Base-by-base conservation (phyloP, 1,140 invertebrate species). In the Aphelenchoides avenae region DNA sequence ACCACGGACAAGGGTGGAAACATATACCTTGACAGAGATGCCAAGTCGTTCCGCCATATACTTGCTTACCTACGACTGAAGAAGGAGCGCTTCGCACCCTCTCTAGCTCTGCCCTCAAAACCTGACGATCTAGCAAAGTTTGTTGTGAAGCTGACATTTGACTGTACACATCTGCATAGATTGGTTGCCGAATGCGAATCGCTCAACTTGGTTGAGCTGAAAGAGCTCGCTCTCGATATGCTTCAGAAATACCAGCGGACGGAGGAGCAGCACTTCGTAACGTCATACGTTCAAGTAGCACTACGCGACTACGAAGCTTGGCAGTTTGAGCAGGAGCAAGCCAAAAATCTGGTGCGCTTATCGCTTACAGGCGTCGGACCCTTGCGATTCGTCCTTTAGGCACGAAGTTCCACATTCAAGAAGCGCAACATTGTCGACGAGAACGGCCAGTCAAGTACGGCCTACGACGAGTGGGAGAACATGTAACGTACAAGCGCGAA, bases 1-100 rank as follows among this genome's bases (percentile, higher is more conserved):
- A 62, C 70, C 7, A 69, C 69, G 1, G 69, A 71, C 39, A 71
- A 71, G 52, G 69, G 70, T 13, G 69, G 69, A 5, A 71, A 71
- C 24, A 67, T 67, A 18, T 71, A 70, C 37, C 30, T 71, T n/a
- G 68, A 71, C 29, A 55, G 69, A 9, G 69, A 71, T 24, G 60
- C 70, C 9, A 71, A 71, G 42, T 54, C 57, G 4, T 71, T 71
- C 49, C 55, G 69, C 24, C 70, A 71, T 36, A 71, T 71, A 49
- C 33, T 71, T 9, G 52, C 61, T 4, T 71, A 71, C 48, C 48
- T 71, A 31, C 54, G 69, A n/a, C 40, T 71, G 41, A 71, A 71
- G 41, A 71, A 73, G 44, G 69, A 71, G 34, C 68, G 66, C 29
- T 70, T 73, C 39, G 66, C 63, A 1, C 64, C 70, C 29, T 62